Conservation (phyloP, 2,797 vertebrate genomes). For the Hapalemur alaotrensis region DNA sequence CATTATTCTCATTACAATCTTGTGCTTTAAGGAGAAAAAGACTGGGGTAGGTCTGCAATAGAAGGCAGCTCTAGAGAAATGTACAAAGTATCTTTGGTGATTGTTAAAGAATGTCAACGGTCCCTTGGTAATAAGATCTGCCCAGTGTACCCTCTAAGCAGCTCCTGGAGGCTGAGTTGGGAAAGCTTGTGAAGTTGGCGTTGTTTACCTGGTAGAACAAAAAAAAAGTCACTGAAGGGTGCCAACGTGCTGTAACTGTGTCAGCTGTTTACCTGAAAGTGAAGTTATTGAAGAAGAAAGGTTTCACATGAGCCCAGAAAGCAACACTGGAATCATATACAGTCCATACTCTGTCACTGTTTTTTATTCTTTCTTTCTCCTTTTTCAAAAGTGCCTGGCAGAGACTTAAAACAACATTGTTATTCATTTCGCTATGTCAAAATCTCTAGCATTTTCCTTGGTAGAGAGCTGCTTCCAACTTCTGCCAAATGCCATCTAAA, state of each 20-base stretch:
- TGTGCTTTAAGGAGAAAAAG: neutral
- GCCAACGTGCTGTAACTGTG: neutral
- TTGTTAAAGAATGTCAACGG: neutral
- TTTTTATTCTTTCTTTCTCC: neutral
- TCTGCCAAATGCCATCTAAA: conserved; percentile 5
- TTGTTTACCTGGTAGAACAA: neutral
- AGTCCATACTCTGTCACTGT: neutral
- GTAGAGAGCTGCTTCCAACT: neutral
- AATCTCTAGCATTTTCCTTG: neutral
- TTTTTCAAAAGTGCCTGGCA: neutral
- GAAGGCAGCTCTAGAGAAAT: neutral
- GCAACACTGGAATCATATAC: fast-evolving
- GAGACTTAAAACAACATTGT: neutral
- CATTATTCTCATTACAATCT: conserved; percentile 35
- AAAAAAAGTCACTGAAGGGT: neutral
- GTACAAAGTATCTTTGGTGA: neutral
- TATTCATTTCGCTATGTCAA: neutral
- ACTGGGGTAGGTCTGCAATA: neutral
- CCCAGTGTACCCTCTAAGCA: neutral
- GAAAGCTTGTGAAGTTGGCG: neutral
- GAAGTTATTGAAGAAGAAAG: neutral
- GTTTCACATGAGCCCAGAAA: neutral
- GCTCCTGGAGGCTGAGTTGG: neutral
- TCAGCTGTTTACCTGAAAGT: neutral
- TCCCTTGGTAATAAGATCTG: neutral